Conservation (phyloP, 2,113 vertebrate genomes). For the Trogon melanurus region DNA sequence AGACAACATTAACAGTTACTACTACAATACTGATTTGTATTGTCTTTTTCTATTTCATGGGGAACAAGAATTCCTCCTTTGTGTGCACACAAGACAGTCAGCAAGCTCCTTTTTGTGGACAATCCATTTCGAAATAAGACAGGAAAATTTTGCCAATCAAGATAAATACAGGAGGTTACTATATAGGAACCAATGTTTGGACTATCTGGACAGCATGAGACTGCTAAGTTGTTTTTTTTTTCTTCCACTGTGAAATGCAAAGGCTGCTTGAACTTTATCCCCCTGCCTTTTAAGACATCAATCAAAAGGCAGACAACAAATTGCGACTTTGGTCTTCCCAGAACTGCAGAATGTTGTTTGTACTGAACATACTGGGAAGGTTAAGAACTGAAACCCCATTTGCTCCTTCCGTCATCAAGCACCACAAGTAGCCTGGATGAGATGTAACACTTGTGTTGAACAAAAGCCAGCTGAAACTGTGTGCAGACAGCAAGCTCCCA, state of each 20-base stretch:
- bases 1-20: neutral
- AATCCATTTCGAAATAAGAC: neutral
- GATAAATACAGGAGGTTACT: neutral
- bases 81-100: neutral
- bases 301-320: neutral
- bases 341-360: neutral
- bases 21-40: neutral
- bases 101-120: neutral
- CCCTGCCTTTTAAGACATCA: neutral
- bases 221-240: neutral
- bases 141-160: neutral
- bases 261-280: neutral
- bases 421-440: neutral
- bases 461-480: neutral
- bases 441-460: neutral
- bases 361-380: neutral
- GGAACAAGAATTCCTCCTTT: neutral
- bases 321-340: neutral
- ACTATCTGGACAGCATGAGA: neutral
- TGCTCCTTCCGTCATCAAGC: neutral
- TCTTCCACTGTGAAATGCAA: neutral
- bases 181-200: neutral
- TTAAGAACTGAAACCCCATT: neutral
- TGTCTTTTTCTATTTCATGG: neutral
- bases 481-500: accelerated